These are phyloP conservation scores for Connochaetes taurinus DNA, from an alignment of 2,113 vertebrate species.

Conservation along the genomic window DNA sequence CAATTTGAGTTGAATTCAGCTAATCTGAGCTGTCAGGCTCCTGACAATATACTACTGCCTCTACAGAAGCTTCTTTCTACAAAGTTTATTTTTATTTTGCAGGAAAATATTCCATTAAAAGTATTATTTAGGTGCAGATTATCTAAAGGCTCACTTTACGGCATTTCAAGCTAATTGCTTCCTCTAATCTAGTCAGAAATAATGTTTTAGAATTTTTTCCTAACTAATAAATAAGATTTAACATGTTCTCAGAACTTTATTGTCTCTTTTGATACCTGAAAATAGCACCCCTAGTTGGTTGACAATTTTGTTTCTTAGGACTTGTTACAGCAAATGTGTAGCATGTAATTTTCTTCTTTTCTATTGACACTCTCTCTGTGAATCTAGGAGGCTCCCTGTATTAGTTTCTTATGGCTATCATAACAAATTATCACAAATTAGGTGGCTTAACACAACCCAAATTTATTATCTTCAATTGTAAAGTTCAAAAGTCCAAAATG, in stretches of 20 bases:
- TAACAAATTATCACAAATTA: not conserved
- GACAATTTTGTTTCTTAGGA: not conserved
- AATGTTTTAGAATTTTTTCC: not conserved
- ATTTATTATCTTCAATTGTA: not conserved
- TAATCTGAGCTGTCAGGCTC: slow-evolving; percentile 5
- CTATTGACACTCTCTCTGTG: not conserved
- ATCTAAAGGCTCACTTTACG: not conserved
- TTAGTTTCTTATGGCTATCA: not conserved
- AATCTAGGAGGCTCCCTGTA: not conserved
- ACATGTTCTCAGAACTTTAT: not conserved
- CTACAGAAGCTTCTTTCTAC: not conserved
- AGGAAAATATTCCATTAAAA: not conserved
- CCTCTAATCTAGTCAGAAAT: not conserved
- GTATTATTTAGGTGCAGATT: not conserved
- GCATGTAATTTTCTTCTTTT: not conserved
- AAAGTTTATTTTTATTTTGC: not conserved
- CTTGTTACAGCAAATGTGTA: not conserved
- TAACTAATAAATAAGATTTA: not conserved
- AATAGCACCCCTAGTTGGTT: not conserved
- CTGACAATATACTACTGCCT: not conserved
- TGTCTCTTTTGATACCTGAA: not conserved
- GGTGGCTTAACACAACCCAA: not conserved
- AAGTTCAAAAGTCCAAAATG: not conserved
- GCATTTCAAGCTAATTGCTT: not conserved
- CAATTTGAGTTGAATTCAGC: not conserved